These are phyloP conservation scores for Torymus aiolomorphi DNA, from an alignment of 2,888 invertebrate genomes.

Conservation along the genomic window DNA sequence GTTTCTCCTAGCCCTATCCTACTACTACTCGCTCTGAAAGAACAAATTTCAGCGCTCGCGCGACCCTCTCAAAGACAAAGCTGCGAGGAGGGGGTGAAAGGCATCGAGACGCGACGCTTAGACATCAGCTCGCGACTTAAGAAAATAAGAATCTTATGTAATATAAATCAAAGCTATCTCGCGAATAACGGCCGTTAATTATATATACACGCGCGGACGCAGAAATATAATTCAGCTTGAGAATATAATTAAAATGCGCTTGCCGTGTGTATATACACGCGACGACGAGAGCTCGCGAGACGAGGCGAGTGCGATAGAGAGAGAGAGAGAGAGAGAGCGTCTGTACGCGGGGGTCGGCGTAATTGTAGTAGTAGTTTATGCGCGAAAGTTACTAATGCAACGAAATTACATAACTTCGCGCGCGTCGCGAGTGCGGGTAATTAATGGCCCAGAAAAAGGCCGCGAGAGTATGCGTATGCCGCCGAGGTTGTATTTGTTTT, in stretches of 20 bases:
- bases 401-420: conserved; percentile 25
- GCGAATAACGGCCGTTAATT: conserved; percentile 12
- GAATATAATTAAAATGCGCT: conserved; percentile 34
- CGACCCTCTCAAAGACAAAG: conserved; percentile 28
- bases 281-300: too few relatives aligned
- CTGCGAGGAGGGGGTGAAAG: conserved; percentile 40
- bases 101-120: conserved; percentile 2
- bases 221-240: conserved; percentile 32
- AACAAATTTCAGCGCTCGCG: conserved; percentile 25
- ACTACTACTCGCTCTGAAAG: background rate
- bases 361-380: conserved; percentile 26
- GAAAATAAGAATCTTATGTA: too few relatives aligned
- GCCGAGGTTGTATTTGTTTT: background rate
- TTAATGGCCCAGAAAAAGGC: conserved; percentile 30
- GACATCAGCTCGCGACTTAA: too few relatives aligned
- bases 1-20: too few relatives aligned
- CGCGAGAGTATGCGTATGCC: too few relatives aligned
- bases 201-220: conserved; percentile 8
- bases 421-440: background rate
- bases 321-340: background rate
- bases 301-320: background rate
- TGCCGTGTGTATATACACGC: too few relatives aligned
- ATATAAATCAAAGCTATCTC: too few relatives aligned
- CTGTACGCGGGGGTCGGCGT: background rate
- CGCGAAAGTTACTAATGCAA: conserved; percentile 37